Base-by-base conservation (phyloP, 2,113 vertebrate genomes). In the Hyla sarda region DNA sequence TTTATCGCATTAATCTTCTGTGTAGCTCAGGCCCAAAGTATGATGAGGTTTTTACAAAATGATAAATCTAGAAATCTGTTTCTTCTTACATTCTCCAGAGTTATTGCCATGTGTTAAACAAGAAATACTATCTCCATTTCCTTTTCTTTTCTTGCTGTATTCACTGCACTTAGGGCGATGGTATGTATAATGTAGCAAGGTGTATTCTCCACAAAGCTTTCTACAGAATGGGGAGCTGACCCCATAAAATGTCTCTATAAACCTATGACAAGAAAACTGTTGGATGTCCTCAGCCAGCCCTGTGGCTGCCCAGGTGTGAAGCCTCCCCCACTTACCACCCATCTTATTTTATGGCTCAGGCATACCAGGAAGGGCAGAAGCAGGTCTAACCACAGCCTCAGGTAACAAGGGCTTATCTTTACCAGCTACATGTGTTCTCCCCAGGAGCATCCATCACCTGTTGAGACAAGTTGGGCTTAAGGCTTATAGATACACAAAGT, bases 271-370 rank as follows among this genome's bases (percentile, higher is more conserved):
- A 86, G 10, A 37, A 21, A 4, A 56, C 82, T 54, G 28, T 71
- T 28, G 34, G 50, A 48, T 54, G 12, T 60, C 21, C 65, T 86
- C 62, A 72, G 13, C 14, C n/a, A 81, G 84, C 84, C 84, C 77
- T 81, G 58, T 86, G 84, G 84, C 84, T 81, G 77, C 84, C 65
- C 84, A 86, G 84, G 84, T 86, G 84, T 81, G 77, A 73, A 62
- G 34, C 82, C 16, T 56, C 82, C 82, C 82, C 82, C 77, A 80
- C 77, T 16, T 71, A 69, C 9, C 60, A 79, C 60, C 74, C 60
- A 85, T 25, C 56, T 37, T 71, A 23, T 85, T 86, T 86, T 81
- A 86, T 81, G 77, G 84, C 67, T 73, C 52, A 86, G 67, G 37
- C 84, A 86, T 86, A 86, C 84, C 84, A 81, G 47, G 76, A 71